Evolutionary conservation across 2,797 vertebrate genomes (phyloP).

Genomic region (Sparidentex hasta): DNA sequence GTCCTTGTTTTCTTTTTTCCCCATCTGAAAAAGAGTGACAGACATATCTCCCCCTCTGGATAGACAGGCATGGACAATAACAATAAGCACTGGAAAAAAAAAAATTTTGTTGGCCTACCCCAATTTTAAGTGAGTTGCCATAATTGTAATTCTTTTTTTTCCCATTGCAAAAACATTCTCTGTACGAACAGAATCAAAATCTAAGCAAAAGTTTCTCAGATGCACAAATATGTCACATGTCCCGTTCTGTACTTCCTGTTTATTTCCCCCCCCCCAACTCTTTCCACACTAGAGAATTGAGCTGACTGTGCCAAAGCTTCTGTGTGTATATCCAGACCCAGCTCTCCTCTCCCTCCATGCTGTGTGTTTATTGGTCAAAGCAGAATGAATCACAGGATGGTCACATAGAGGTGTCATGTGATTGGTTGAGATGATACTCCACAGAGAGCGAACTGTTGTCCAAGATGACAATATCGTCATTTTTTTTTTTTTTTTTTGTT

Average conservation of each 20-base stretch:
- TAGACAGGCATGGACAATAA: conserved; percentile 79
- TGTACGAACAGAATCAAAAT: conserved; percentile 81
- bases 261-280: conserved; percentile 6
- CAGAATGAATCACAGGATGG: conserved; percentile 79
- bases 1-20: conserved; percentile 68
- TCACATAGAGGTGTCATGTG: conserved; percentile 73
- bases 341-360: conserved; percentile 50
- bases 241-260: conserved; percentile 50
- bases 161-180: conserved; percentile 82
- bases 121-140: conserved; percentile 62
- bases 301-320: conserved; percentile 41
- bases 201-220: conserved; percentile 75
- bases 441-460: conserved; percentile 59
- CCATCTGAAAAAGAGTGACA: conserved; percentile 70
- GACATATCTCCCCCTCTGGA: conserved; percentile 67
- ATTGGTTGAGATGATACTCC: conserved; percentile 79
- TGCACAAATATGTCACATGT: conserved; percentile 77
- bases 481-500: conserved; percentile 40
- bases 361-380: conserved; percentile 69
- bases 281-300: conserved; percentile 37
- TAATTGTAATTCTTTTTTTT: conserved; percentile 63
- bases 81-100: conserved; percentile 78
- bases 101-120: conserved; percentile 61
- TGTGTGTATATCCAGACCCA: conserved; percentile 43
- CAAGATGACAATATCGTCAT: conserved; percentile 56